Base-by-base conservation (phyloP, 2,113 vertebrate genomes). In the Epinephelus cyanopodus region DNA sequence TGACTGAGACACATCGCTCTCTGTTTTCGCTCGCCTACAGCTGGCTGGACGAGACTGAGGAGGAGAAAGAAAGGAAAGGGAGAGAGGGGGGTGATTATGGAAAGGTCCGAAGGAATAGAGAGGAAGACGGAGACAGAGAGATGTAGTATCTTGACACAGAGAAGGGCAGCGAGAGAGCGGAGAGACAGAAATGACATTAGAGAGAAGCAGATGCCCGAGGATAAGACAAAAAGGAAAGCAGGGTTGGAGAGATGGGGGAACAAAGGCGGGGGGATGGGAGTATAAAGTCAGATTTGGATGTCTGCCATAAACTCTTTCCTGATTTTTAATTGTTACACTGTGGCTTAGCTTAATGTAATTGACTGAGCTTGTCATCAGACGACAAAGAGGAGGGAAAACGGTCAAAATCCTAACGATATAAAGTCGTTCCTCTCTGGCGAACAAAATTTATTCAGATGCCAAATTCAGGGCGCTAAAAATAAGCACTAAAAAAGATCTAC, bases 131-230 rank as follows among this genome's bases (percentile, higher is more conserved):
- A 81, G 66, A 54, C 64, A 65, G 71, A 81, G 67, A 69, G 66
- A 74, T 76, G 81, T 58, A 19, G 29, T 71, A 47, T 77, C 45
- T 64, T 57, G 79, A 82, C 68, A 52, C 2, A 19, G 33, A 75
- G 74, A 29, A 1, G 45, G 67, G 67, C 70, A 15, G 74, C n/a
- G 11, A 71, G 67, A 68, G 64, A 85, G 68, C 27, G 19, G 63
- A 76, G 84, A 84, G 74, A 84, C 77, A 81, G 86, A 87, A 60
- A 81, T 81, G 90, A 84, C 74, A 89, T 90, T 85, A 78, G 81
- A 73, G 77, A 81, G 76, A 89, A 82, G 54, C 85, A 89, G 89
- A 90, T 86, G 91, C 85, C 83, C 39, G 64, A 37, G 85, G 90
- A 90, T 74, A 86, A 81, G 67, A 70, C 33, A 45, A 69, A 88